A percentile compares a stretch with the other conserved stretches of the same genome.
Evolutionary conservation across 1,140 invertebrate genomes (phyloP).

Genomic region (Dreissena polymorpha): DNA sequence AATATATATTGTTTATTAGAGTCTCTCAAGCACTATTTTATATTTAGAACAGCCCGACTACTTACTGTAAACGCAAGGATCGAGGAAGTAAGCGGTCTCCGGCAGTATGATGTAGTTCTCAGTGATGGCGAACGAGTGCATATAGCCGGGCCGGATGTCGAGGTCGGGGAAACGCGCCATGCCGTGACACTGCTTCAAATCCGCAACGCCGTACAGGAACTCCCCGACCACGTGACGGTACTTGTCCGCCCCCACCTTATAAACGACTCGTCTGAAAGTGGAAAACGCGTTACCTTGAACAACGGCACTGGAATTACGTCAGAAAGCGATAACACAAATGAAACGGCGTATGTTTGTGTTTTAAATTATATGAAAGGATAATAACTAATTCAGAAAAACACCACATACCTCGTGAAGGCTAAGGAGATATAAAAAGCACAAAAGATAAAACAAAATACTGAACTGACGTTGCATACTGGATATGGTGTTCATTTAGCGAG

Average conservation of each 20-base stretch:
- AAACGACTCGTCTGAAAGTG: slow-evolving; percentile 43
- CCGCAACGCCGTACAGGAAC: slow-evolving; percentile 26
- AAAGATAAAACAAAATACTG: too few species aligned
- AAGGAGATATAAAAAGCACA: too few species aligned
- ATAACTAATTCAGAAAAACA: too few species aligned
- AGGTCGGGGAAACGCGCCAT: slow-evolving; percentile 30
- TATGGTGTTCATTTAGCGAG: too few species aligned
- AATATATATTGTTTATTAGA: too few species aligned
- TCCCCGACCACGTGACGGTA: slow-evolving; percentile 25
- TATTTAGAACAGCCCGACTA: too few species aligned
- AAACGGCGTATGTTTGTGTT: neutral
- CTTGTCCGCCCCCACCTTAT: slow-evolving; percentile 44
- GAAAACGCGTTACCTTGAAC: neutral
- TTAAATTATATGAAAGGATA: neutral
- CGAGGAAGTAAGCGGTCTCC: slow-evolving; percentile 45
- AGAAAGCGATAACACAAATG: neutral
- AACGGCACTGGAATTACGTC: neutral
- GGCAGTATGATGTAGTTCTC: slow-evolving; percentile 55
- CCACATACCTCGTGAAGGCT: too few species aligned
- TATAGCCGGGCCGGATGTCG: slow-evolving; percentile 41
- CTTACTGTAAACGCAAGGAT: slow-evolving; percentile 49
- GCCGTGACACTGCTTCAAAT: slow-evolving; percentile 32
- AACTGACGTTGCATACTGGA: too few species aligned
- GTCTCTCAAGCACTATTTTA: too few species aligned
- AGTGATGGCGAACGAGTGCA: slow-evolving; percentile 46